Evolutionary conservation across 2,888 invertebrate species (phyloP).

Genomic region (Baccha elongata): DNA sequence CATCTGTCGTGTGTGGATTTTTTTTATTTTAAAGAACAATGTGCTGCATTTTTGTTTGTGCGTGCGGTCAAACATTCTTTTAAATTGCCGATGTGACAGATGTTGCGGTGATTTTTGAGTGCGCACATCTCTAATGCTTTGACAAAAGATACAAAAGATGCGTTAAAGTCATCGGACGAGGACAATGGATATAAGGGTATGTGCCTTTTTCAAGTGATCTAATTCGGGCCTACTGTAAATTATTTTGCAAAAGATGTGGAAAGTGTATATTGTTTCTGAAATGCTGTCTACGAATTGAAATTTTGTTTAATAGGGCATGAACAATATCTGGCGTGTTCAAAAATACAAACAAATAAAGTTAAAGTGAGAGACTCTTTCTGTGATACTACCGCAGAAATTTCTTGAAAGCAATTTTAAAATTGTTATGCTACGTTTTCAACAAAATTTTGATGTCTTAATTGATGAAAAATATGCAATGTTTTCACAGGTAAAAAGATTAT

Average conservation of each 20-base stretch:
- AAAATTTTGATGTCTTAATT: no score
- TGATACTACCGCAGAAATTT: no score
- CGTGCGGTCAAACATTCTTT: constrained; percentile 17
- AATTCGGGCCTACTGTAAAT: constrained; percentile 56
- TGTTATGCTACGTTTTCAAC: no score
- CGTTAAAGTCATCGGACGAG: not conserved
- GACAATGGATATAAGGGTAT: no score
- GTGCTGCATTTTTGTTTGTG: constrained; percentile 24
- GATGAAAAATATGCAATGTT: no score
- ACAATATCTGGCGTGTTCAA: constrained; percentile 30
- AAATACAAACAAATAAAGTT: constrained; percentile 30
- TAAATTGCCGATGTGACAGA: constrained; percentile 50
- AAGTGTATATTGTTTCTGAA: constrained; percentile 27
- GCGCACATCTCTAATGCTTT: constrained; percentile 19
- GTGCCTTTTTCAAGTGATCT: constrained; percentile 50
- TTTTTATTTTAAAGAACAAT: constrained; percentile 27
- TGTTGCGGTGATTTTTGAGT: constrained; percentile 60
- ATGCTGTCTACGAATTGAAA: constrained; percentile 4
- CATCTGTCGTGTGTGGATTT: constrained; percentile 48
- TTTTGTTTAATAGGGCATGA: constrained; percentile 35
- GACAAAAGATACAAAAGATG: constrained; percentile 6
- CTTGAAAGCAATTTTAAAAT: no score
- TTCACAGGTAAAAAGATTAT: no score
- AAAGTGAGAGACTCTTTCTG: constrained; percentile 4
- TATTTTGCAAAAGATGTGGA: constrained; percentile 43